Conservation (phyloP, 2,797 vertebrate genomes). For the Arremon brunneinucha region DNA sequence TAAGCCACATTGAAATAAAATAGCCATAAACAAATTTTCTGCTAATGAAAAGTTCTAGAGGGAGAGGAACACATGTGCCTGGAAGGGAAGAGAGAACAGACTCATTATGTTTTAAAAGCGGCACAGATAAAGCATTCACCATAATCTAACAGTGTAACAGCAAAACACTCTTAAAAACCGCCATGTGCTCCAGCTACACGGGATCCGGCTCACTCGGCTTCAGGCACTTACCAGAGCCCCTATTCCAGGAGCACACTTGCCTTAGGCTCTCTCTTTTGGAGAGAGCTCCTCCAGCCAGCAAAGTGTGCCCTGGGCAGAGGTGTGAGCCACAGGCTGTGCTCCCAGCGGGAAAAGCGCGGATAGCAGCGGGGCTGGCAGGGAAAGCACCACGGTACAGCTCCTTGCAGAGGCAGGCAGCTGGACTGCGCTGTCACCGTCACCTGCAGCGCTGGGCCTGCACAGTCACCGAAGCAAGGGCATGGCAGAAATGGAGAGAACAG, state of each 20-base stretch:
- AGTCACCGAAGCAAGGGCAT: fast-evolving
- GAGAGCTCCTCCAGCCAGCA: neutral
- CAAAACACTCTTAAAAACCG: neutral
- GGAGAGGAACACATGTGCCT: neutral
- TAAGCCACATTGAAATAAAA: neutral
- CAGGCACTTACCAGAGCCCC: neutral
- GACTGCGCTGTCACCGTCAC: fast-evolving
- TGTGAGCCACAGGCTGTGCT: neutral
- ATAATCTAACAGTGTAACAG: neutral
- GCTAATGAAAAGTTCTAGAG: neutral
- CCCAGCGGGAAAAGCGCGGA: neutral
- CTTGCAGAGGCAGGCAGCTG: neutral
- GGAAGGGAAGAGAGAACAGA: neutral
- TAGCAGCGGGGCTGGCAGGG: neutral
- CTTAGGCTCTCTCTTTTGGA: neutral
- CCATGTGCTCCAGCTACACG: fast-evolving
- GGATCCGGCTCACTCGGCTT: fast-evolving
- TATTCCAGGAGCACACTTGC: neutral
- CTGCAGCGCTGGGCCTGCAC: neutral
- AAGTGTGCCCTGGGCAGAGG: fast-evolving
- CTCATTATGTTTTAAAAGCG: neutral
- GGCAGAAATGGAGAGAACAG: neutral
- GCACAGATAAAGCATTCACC: neutral
- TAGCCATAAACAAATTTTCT: neutral
- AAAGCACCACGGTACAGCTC: neutral